Evolutionary conservation across 2,888 invertebrate genomes (phyloP).

Genomic region (Hydropsyche betteni): DNA sequence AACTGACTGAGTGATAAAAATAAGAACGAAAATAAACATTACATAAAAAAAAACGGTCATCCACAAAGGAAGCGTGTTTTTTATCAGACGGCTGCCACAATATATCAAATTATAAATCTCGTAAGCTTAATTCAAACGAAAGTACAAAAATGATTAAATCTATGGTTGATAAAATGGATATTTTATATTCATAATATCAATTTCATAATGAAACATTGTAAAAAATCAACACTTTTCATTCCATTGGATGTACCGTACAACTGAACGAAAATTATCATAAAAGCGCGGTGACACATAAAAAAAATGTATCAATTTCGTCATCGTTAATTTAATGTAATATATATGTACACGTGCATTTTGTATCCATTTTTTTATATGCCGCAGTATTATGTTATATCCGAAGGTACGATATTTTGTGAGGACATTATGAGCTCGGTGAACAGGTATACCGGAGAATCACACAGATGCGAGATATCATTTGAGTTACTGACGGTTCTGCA

Average conservation of each 20-base stretch:
- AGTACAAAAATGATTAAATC: too few species aligned
- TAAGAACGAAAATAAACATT: not conserved
- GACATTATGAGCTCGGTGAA: constrained; percentile 19
- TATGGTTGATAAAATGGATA: too few species aligned
- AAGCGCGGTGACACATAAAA: constrained; percentile 40
- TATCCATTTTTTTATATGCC: constrained; percentile 21
- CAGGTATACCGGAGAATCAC: constrained; percentile 33
- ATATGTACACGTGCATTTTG: constrained; percentile 6
- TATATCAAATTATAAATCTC: constrained; percentile 46
- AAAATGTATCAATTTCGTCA: constrained; percentile 50
- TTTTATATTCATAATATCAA: too few species aligned
- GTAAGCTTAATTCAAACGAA: too few species aligned
- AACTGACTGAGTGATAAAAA: not conserved
- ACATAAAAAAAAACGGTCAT: constrained; percentile 20
- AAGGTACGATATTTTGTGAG: constrained; percentile 41
- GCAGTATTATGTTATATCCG: constrained; percentile 37
- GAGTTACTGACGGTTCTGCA: constrained; percentile 34
- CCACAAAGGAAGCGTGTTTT: constrained; percentile 47
- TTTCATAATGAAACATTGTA: too few species aligned
- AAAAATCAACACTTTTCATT: not conserved
- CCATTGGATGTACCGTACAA: not conserved
- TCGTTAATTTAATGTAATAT: constrained; percentile 45
- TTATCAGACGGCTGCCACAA: constrained; percentile 48
- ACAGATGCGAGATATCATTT: constrained; percentile 39
- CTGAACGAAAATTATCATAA: constrained; percentile 23